phyloP scores from a whole-genome alignment of 2,113 vertebrate genomes.

The Hyaena hyaena region DNA sequence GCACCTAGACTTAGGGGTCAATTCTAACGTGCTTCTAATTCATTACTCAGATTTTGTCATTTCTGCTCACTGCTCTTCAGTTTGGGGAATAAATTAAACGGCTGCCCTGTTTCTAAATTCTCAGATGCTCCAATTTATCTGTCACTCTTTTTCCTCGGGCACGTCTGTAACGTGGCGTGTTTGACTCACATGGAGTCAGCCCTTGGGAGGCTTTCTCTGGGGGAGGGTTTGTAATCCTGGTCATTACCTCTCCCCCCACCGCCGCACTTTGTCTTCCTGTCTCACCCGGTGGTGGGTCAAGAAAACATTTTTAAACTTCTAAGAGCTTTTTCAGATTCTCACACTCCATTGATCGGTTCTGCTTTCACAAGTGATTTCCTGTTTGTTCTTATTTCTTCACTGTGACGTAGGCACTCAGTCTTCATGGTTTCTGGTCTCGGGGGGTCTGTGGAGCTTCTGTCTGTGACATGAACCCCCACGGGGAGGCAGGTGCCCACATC shows the following conservation, averaged over 20 bases:
- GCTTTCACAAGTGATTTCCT: background rate
- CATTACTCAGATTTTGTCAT: background rate
- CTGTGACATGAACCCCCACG: no score
- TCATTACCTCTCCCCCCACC: no score
- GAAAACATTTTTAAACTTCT: no score
- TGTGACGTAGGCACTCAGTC: background rate
- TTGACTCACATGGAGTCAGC: fast-evolving
- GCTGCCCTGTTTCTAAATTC: background rate
- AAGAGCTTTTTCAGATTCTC: no score
- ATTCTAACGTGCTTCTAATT: background rate
- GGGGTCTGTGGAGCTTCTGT: background rate
- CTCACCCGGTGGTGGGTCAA: background rate
- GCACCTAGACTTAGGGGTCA: background rate
- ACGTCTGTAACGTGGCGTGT: fast-evolving
- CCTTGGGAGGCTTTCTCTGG: no score
- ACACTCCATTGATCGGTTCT: background rate
- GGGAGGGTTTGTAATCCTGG: fast-evolving
- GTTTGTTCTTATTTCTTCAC: no score
- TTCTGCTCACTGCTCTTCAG: background rate
- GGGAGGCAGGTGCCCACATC: fast-evolving
- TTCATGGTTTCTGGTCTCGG: background rate
- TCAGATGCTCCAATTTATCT: background rate
- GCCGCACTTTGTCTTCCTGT: background rate
- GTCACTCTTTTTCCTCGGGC: no score
- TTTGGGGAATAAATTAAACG: no score